Evolutionary conservation across 2,888 invertebrate genomes (phyloP).

Genomic region (Athripsodes cinereus): DNA sequence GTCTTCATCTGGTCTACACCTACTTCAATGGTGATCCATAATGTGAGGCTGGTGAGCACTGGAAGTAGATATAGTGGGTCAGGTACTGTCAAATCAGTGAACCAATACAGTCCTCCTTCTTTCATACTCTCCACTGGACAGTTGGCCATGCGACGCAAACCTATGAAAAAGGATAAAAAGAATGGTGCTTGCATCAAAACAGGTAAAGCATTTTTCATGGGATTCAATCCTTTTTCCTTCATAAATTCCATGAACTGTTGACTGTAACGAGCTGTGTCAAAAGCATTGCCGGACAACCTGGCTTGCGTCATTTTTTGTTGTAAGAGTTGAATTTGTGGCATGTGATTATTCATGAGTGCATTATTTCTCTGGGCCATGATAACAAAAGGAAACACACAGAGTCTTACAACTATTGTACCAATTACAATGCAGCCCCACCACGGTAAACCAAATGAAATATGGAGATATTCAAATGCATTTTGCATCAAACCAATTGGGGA

Average conservation of each 20-base stretch:
- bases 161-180: conserved; percentile 89
- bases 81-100: conserved; percentile 80
- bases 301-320: conserved; percentile 86
- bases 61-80: conserved; percentile 90
- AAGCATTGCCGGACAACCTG: conserved; percentile 70
- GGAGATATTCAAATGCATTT: conserved; percentile 73
- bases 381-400: conserved; percentile 78
- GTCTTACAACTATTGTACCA: conserved; percentile 72
- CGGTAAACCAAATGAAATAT: conserved; percentile 74
- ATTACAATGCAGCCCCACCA: conserved; percentile 90
- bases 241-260: conserved; percentile 77
- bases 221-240: conserved; percentile 75
- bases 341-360: conserved; percentile 73
- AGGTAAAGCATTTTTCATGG: conserved; percentile 71
- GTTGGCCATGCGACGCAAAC: conserved; percentile 80
- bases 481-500: conserved; percentile 79
- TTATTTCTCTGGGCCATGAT: conserved; percentile 75
- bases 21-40: conserved; percentile 75
- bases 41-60: conserved; percentile 73
- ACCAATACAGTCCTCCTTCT: conserved; percentile 88
- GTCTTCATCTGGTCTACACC: conserved; percentile 71
- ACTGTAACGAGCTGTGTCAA: conserved; percentile 68
- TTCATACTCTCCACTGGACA: conserved; percentile 87
- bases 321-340: conserved; percentile 78
- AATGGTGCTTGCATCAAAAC: conserved; percentile 81